Base-by-base conservation (phyloP, 2,113 vertebrate genomes). In the Malurus elegans region DNA sequence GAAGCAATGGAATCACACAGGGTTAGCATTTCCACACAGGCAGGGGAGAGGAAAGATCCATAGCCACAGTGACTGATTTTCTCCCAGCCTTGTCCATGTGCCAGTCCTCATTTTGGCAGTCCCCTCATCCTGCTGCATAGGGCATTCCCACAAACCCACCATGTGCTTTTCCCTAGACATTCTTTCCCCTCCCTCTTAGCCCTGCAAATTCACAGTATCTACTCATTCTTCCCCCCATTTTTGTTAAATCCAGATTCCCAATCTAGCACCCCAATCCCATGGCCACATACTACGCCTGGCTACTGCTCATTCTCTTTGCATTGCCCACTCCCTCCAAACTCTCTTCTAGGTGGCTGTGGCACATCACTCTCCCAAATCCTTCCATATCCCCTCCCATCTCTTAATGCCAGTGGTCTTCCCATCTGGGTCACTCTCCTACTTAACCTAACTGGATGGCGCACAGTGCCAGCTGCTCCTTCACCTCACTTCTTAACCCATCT, bases 201-300 rank as follows among this genome's bases (percentile, higher is more conserved):
- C 25, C 61, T 60, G 44, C n/a, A 72, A 81, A 87, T 47, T 67
- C 40, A 38, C 40, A 53, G 29, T 14, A 26, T 51, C 26, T 36
- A 6, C 78, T 47, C 0, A 0, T 79, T 64, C 48, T 24, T 87
- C 10, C 12, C 6, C 18, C 5, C 6, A 20, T 29, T 60, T 53
- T 5, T 40, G 6, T 25, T 31, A 78, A 79, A 12, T 36, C 12
- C 36, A 81, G 61, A 38, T 38, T 38, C 38, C 38, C 38, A 38
- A 38, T 12, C 28, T 57, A 69, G 70, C 6, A 47, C 3, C 2
- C 9, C 9, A 6, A 36, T 14, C 16, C 69, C 2, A 1, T 0
- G 9, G 28, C 29, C 1, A 1, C 69, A 31, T 66, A 42, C 9
- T 26, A 26, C 9, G 34, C 19, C 14, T 1, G 2, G 17, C 44